These are phyloP conservation scores for Lamprotornis superbus DNA, from an alignment of 2,113 vertebrate species.

Conservation along the genomic window DNA sequence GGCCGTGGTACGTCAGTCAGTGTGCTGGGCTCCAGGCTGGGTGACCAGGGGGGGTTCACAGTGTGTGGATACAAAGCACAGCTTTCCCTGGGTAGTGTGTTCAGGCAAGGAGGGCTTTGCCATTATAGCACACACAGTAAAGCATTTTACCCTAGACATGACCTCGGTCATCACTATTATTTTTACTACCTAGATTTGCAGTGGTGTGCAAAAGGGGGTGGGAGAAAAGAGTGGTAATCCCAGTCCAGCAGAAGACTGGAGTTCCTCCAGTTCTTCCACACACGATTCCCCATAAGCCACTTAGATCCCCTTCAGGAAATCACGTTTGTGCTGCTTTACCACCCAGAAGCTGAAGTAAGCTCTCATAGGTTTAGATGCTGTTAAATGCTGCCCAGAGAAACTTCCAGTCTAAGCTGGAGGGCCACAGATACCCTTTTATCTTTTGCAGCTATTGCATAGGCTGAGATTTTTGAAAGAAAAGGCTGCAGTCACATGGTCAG, in stretches of 20 bases:
- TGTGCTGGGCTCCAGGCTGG: background rate
- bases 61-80: background rate
- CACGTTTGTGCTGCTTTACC: background rate
- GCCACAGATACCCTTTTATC: background rate
- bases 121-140: accelerated
- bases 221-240: background rate
- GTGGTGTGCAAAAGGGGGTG: background rate
- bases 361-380: background rate
- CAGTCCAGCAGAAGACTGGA: background rate
- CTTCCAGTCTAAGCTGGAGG: background rate
- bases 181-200: background rate
- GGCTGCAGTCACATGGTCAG: background rate
- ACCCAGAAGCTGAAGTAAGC: background rate
- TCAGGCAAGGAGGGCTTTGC: background rate
- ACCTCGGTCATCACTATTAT: background rate
- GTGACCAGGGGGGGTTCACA: background rate
- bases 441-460: background rate
- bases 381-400: background rate
- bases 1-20: accelerated
- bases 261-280: background rate
- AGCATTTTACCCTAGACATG: background rate
- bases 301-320: background rate
- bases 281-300: background rate
- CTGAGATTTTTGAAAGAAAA: background rate
- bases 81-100: background rate